phyloP scores from a whole-genome alignment of 2,113 vertebrate species.

The Turnix velox region DNA sequence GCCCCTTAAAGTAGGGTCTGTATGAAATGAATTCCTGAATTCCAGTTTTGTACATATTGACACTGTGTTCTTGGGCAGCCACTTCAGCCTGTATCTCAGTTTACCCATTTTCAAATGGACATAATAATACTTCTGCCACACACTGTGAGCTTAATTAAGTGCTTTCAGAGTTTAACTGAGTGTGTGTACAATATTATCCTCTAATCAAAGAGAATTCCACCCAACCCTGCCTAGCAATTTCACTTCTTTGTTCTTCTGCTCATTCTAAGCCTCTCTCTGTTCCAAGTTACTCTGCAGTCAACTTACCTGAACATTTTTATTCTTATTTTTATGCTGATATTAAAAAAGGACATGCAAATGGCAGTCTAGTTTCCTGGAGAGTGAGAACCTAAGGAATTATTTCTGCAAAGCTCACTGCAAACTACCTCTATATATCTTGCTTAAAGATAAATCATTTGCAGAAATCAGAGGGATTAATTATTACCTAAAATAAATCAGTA shows the following conservation, averaged over 20 bases:
- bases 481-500: conserved; percentile 25
- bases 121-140: neutral
- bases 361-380: neutral
- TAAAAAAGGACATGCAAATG: conserved; percentile 24
- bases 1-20: neutral
- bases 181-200: neutral
- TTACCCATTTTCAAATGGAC: neutral
- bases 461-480: conserved; percentile 22
- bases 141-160: neutral
- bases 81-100: neutral
- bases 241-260: neutral
- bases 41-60: neutral
- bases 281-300: neutral
- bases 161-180: neutral
- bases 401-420: conserved; percentile 1
- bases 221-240: neutral
- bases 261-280: neutral
- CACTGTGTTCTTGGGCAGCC: neutral
- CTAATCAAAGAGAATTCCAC: neutral
- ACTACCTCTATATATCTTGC: neutral
- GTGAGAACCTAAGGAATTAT: conserved; percentile 22
- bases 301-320: neutral
- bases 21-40: neutral
- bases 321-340: neutral
- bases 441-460: conserved; percentile 2